phyloP scores from a whole-genome alignment of 1,140 invertebrate genomes.

The Lithobius niger region DNA sequence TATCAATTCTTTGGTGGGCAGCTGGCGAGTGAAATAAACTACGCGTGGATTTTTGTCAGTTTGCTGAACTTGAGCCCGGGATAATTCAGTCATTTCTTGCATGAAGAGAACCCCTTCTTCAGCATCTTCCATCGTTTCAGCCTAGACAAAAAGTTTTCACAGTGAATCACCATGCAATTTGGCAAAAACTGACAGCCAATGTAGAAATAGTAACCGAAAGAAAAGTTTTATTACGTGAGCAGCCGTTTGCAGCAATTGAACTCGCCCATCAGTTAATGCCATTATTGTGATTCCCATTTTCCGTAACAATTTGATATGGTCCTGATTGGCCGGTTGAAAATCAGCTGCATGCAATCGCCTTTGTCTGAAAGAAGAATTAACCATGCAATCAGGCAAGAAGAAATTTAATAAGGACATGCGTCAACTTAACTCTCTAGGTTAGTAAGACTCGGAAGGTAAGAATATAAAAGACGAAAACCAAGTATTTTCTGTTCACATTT shows the following conservation, averaged over 20 bases:
- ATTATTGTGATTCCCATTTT: constrained; percentile 91
- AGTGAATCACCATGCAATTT: constrained; percentile 18
- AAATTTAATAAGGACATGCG: not conserved
- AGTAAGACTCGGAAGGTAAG: constrained; percentile 55
- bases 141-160: constrained; percentile 51
- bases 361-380: constrained; percentile 19
- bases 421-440: constrained; percentile 2
- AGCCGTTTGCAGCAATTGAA: constrained; percentile 68
- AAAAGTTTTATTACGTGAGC: constrained; percentile 29
- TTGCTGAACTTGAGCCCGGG: constrained; percentile 50
- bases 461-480: too few relatives aligned
- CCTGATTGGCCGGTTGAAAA: constrained; percentile 62
- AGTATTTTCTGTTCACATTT: too few relatives aligned
- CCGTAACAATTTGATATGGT: constrained; percentile 71
- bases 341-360: constrained; percentile 33
- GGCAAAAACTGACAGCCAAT: too few relatives aligned
- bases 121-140: constrained; percentile 65
- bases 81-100: constrained; percentile 91
- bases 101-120: constrained; percentile 89
- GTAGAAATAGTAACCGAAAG: not conserved
- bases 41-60: constrained; percentile 43
- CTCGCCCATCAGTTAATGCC: constrained; percentile 70
- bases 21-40: constrained; percentile 35
- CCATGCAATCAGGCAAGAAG: not conserved
- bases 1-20: too few relatives aligned